phyloP scores from a whole-genome alignment of 2,113 vertebrate genomes.

The Stigmatopora nigra region DNA sequence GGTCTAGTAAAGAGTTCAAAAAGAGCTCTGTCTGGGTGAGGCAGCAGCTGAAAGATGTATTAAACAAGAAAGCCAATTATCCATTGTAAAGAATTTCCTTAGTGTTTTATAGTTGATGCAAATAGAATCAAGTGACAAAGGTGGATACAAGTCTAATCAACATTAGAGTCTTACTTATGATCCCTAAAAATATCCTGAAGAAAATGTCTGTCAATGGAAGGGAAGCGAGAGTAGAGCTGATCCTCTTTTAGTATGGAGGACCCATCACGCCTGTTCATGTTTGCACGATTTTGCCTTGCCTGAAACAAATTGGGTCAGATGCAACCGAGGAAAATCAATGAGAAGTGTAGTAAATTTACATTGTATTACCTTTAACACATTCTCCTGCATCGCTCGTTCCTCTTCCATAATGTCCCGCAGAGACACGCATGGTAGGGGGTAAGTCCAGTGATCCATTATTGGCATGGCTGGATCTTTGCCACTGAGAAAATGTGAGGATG shows the following conservation, averaged over 20 bases:
- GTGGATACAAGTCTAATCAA: not conserved
- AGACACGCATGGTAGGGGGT: constrained; percentile 76
- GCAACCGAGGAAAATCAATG: not conserved
- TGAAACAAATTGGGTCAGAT: constrained; percentile 39
- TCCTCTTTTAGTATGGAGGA: constrained; percentile 84
- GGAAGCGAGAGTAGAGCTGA: constrained; percentile 83
- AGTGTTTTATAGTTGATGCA: not conserved
- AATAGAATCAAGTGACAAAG: not conserved
- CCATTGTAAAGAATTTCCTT: not conserved
- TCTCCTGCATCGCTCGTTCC: constrained; percentile 84
- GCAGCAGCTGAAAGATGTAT: constrained; percentile 73
- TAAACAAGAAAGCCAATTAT: constrained; percentile 13
- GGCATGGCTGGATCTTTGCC: constrained; percentile 61
- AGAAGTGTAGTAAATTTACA: not conserved
- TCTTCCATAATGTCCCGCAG: constrained; percentile 91
- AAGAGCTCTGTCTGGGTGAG: constrained; percentile 85
- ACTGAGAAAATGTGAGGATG: constrained; percentile 23
- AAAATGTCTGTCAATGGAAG: constrained; percentile 83
- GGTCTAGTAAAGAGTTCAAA: constrained; percentile 80
- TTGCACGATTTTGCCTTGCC: constrained; percentile 67
- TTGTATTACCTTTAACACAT: constrained; percentile 73
- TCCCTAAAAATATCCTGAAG: constrained; percentile 90
- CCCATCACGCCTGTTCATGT: constrained; percentile 76
- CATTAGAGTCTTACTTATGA: constrained; percentile 79
- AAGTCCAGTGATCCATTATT: constrained; percentile 87